A percentile compares a stretch with the other conserved stretches of the same genome.
phyloP scores from a whole-genome alignment of 2,797 vertebrate species.

The Tympanoctomys barrerae region DNA sequence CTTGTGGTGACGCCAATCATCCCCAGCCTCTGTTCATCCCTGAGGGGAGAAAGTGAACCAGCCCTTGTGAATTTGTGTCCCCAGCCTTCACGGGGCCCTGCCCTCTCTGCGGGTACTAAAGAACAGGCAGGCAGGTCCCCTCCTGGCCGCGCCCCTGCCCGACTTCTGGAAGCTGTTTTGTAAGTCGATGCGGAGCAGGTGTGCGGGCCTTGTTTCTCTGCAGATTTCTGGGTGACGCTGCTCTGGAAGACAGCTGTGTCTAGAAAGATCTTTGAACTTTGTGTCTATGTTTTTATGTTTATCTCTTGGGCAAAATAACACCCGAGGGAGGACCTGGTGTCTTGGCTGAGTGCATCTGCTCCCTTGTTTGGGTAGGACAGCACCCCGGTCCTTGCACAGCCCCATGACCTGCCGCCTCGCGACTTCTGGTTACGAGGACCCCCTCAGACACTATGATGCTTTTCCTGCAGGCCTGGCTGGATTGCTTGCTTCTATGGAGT shows the following conservation, averaged over 20 bases:
- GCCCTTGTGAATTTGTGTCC: background rate
- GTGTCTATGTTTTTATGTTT: background rate
- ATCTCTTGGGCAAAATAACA: background rate
- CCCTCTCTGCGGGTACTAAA: accelerated
- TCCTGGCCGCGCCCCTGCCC: background rate
- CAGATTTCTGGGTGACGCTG: background rate
- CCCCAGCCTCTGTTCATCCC: too few species aligned
- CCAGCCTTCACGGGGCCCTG: too few species aligned
- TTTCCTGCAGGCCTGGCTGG: background rate
- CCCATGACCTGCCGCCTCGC: background rate
- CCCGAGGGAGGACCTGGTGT: accelerated
- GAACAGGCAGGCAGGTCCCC: background rate
- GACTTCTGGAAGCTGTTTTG: background rate
- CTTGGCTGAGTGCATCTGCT: too few species aligned
- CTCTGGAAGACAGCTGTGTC: background rate
- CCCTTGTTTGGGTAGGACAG: accelerated
- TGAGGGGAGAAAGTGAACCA: background rate
- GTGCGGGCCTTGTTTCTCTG: background rate
- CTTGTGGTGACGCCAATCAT: background rate
- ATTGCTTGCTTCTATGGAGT: background rate
- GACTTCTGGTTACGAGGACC: background rate
- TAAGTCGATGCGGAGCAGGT: background rate
- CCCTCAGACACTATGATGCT: background rate
- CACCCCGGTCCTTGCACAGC: accelerated
- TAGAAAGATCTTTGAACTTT: background rate